Base-by-base conservation (phyloP, 1,140 invertebrate species). In the Dendroctonus valens region DNA sequence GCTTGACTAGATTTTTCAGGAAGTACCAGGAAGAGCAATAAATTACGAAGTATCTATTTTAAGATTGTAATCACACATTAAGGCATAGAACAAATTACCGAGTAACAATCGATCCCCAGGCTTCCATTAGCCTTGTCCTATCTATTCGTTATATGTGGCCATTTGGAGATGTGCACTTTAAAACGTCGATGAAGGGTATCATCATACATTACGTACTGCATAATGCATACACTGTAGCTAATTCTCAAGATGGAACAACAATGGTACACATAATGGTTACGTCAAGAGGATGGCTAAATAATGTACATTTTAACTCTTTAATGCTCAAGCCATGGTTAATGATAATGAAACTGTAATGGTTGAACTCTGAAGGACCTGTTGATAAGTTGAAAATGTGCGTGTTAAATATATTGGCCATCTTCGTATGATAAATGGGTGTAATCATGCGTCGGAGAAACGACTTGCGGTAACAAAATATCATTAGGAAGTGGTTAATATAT, bases 251-350 rank as follows among this genome's bases (percentile, higher is more conserved):
- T 59, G 9, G 14, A 58, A 58, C 40, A n/a, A 58, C 54, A 58
- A 58, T 40, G 38, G 52, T 26, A 46, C 15, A 39, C 52, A 15
- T 44, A 58, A 58, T 58, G 55, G 40, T 7, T n/a, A 59, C 40
- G 57, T 59, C 57, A 59, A 14, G 41, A 57, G 42, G 54, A 57
- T 57, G 42, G 57, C 57, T 59, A 59, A 59, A 59, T 59, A 59
- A 59, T 59, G 57, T 59, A 49, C 44, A 59, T 59, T 49, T 37
- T 41, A 57, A 57, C 14, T 57, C 41, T 42, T 41, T 57, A 37
- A 42, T 57, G 54, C 11, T 44, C 26, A 38, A 8, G 26, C 52
- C 39, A 38, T 6, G 40, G 39, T 57, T 57, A 12, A 57, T 57
- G 39, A 11, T 26, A 26, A 26, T 26, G 26, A 26, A 26, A 26